phyloP scores from a whole-genome alignment of 2,797 vertebrate species.

The Ceyx erithaca region DNA sequence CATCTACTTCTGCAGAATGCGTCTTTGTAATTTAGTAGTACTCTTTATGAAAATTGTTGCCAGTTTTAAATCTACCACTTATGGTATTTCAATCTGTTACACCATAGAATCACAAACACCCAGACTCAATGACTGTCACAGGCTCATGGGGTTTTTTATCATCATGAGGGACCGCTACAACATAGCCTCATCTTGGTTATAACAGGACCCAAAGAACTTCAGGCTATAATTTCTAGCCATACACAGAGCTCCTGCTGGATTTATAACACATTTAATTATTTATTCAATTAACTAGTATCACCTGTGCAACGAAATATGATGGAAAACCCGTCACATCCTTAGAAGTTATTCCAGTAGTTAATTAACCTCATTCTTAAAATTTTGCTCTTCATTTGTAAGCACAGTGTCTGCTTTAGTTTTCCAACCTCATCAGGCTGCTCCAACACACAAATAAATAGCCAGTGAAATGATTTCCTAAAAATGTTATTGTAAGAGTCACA shows the following conservation, averaged over 20 bases:
- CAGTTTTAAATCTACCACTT: slow-evolving; percentile 20
- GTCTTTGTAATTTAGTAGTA: not conserved
- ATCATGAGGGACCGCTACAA: not conserved
- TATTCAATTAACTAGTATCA: not conserved
- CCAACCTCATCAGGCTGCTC: not conserved
- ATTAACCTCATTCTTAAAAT: not conserved
- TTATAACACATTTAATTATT: not conserved
- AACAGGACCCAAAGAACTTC: not conserved
- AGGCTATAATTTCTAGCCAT: not conserved
- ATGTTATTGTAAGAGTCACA: slow-evolving; percentile 39
- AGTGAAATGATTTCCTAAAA: slow-evolving; percentile 52
- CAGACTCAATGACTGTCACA: not conserved
- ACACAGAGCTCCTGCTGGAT: not conserved
- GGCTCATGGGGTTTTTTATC: not conserved
- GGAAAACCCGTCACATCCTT: not conserved
- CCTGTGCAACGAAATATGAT: not conserved
- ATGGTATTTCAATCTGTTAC: not conserved
- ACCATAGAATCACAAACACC: not conserved
- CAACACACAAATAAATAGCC: slow-evolving; percentile 27
- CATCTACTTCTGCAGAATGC: not conserved
- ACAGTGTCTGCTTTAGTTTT: not conserved
- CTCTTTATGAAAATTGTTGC: slow-evolving; percentile 1
- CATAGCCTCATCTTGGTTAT: not conserved
- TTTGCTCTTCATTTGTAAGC: not conserved
- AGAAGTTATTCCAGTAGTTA: not conserved